Base-by-base conservation (phyloP, 2,888 invertebrate species). In the Hypena proboscidalis region DNA sequence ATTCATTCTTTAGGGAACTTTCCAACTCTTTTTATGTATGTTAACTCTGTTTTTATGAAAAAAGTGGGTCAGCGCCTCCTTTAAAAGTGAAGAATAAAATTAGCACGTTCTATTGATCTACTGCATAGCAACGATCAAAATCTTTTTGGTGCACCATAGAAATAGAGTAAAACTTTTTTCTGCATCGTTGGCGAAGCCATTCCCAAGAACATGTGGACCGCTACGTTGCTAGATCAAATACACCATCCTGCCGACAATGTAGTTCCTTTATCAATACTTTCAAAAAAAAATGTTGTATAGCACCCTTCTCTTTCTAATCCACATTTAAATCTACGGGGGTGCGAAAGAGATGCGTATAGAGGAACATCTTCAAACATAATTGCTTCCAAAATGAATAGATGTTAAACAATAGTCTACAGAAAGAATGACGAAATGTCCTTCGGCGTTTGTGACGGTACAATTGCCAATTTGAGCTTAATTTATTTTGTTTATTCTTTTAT, bases 151-250 rank as follows among this genome's bases (percentile, higher is more conserved):
- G 46, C 35, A 35, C 23, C 53, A 68, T 51, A 74, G 70, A 57
- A 70, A 64, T 54, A 74, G 70, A 79, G 63, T 79, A 71, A 81
- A 77, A 71, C 67, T 72, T 88, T 90, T 90, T 89, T 90, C 86
- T 86, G 90, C 90, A 89, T 83, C 78, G 76, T 80, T 83, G 78
- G 80, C 83, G 69, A 84, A 82, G 86, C 84, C 70, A 85, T 90
- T 89, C 88, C 84, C 85, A 82, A 82, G 87, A 90, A 85, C 89
- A 90, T 88, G 84, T 89, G 90, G 84, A 85, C 83, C 85, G 88
- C 89, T 88, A 86, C 85, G 87, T 85, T 80, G 85, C 83, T 85
- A 87, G 90, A 85, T 89, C 87, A 90, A 89, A 90, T 83, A 89
- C 85, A 85, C 87, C 85, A 86, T 89, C 85, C 87, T 85, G 84